Percentiles rank a stretch among this genome's conserved stretches.
phyloP scores from a whole-genome alignment of 64 coral and sea anemone genomes.

The Dendrophyllia cribrosa region DNA sequence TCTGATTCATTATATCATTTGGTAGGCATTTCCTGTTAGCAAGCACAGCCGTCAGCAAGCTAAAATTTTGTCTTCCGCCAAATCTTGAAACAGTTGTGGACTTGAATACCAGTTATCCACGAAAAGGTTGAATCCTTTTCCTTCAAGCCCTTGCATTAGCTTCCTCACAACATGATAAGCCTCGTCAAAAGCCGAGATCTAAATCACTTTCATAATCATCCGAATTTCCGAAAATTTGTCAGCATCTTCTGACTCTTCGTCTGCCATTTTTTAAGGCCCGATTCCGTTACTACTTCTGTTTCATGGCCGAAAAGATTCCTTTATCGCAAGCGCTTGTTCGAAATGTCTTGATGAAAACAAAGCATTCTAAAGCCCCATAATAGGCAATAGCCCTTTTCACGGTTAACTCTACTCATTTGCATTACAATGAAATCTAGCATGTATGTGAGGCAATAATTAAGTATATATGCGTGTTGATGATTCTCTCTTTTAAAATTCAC shows the following conservation, averaged over 20 bases:
- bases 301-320: not conserved
- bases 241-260: not conserved
- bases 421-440: too few relatives aligned
- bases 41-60: conserved; percentile 44
- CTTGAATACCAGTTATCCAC: conserved; percentile 50
- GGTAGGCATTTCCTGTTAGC: conserved; percentile 47
- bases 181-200: conserved; percentile 14
- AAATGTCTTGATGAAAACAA: not conserved
- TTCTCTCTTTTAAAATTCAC: too few relatives aligned
- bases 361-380: not conserved
- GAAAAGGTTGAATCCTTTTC: conserved; percentile 25
- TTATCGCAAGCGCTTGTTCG: not conserved
- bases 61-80: conserved; percentile 26
- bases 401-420: too few relatives aligned
- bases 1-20: conserved; percentile 62
- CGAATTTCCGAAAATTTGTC: not conserved
- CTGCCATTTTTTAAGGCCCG: conserved; percentile 1
- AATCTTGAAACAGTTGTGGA: conserved; percentile 43
- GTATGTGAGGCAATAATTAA: too few relatives aligned
- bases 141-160: conserved; percentile 33
- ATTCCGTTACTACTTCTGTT: not conserved
- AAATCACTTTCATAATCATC: not conserved
- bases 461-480: too few relatives aligned
- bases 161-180: conserved; percentile 29
- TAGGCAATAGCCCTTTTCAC: too few relatives aligned